Evolutionary conservation across 2,888 invertebrate species (phyloP).

Genomic region (Brachyptera putata): DNA sequence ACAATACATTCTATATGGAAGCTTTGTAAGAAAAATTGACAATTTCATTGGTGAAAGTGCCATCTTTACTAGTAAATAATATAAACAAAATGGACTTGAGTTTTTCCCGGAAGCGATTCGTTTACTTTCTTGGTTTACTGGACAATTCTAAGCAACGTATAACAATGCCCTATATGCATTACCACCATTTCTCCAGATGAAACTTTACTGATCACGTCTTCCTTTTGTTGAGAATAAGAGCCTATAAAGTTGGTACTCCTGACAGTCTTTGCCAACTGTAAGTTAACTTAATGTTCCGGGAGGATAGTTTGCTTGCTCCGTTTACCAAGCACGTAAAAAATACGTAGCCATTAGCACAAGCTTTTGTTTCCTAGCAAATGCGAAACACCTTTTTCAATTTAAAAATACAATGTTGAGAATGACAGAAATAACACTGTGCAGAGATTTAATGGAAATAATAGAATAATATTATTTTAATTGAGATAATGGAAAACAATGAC

Average conservation of each 20-base stretch:
- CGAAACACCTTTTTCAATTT: too few relatives aligned
- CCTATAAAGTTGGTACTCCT: slow-evolving; percentile 5
- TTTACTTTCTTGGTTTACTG: too few relatives aligned
- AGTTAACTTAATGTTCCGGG: slow-evolving; percentile 8
- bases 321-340: slow-evolving; percentile 18
- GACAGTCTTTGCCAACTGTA: slow-evolving; percentile 12
- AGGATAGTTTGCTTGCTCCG: background rate
- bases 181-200: background rate
- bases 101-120: too few relatives aligned
- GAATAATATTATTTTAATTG: too few relatives aligned
- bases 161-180: background rate
- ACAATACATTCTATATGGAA: too few relatives aligned
- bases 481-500: too few relatives aligned
- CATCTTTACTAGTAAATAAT: background rate
- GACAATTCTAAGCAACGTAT: background rate
- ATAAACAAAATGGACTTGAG: too few relatives aligned
- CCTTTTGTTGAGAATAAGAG: slow-evolving; percentile 2
- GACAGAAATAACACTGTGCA: too few relatives aligned
- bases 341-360: slow-evolving; percentile 2
- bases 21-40: too few relatives aligned
- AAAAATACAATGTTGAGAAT: too few relatives aligned
- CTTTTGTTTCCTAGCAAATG: too few relatives aligned
- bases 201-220: background rate
- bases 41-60: background rate
- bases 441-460: too few relatives aligned